Base-by-base conservation (phyloP, 2,113 vertebrate genomes). In the Dasyprocta punctata region DNA sequence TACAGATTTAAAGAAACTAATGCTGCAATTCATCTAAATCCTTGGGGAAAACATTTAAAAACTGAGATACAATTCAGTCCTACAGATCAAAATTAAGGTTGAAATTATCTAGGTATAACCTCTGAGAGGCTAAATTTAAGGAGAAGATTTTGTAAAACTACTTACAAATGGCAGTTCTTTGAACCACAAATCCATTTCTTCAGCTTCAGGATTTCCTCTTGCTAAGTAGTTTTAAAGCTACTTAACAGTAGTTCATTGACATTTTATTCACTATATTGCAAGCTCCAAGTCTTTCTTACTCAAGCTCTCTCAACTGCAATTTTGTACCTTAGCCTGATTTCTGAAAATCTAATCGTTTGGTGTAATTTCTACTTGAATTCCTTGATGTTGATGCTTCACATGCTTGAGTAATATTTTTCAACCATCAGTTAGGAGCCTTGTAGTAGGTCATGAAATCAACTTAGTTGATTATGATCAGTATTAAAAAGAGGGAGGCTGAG, bases 241-340 rank as follows among this genome's bases (percentile, higher is more conserved):
- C 73, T 96, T 96, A 93, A 91, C 75, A 61, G 56, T 78, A 90
- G 92, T 96, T 97, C 96, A 93, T 73, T 96, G 96, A 84, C 61
- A 71, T 97, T 93, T 97, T 86, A 93, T 65, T 97, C 92, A 94
- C 54, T 95, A 36, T 78, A 97, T 92, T 90, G 86, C 89, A 93
- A 93, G 86, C 75, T 94, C 95, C 67, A 92, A 81, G 80, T 91
- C 78, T 95, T 96, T 95, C 83, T 84, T 93, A 91, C 6, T 61
- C 73, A 97, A 93, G 61, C 63, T 93, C 22, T 94, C 52, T 47
- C 92, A 81, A 81, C 92, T 97, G 93, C 52, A 92, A 30, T 36
- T 65, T 49, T 80, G 44, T 60, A 69, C 49, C 71, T 78, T 65
- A 41, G 84, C 44, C 24, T 85, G 54, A 81, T 89, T 95, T 96